Base-by-base conservation (phyloP, 2,113 vertebrate genomes). In the Polypterus bichir region DNA sequence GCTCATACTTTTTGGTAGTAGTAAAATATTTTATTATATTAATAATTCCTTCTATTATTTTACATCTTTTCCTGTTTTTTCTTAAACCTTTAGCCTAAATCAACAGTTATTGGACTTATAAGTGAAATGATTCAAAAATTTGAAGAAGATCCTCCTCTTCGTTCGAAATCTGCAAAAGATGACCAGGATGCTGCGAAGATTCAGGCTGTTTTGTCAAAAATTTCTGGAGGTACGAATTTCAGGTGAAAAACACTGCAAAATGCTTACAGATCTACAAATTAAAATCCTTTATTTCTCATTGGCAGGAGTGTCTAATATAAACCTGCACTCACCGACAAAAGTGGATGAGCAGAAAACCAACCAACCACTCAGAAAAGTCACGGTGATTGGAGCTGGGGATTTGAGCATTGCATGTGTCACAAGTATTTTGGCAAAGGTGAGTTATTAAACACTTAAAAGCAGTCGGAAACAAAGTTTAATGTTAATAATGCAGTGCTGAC, bases 61-160 rank as follows among this genome's bases (percentile, higher is more conserved):
- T 27, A 27, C 2, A 27, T 27, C 27, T 1, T 27, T 27, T 27
- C 27, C 27, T 27, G 27, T 27, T 27, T 27, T 27, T 27, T 27
- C 27, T 27, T 27, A 27, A 27, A 27, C 27, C 54, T 73, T 61
- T 79, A 97, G 96, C 94, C 94, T 54, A 94, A 89, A 67, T 93
- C 94, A 10, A 79, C 86, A 7, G 76, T 97, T 52, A 76, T 77
- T 65, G 81, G 77, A 48, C 83, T 98, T 68, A 80, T 96, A 77
- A 77, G 71, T 61, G 92, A 98, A 83, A 99, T 98, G 94, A 88
- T 80, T 57, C 55, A 71, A 59, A 94, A 93, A 71, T 99, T 99
- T 83, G 89, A 94, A 73, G 89, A 93, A 64, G 91, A 93, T 46
- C 92, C 93, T 9, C 96, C 96, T 1, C 69, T 98, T 11, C 87